phyloP scores from a whole-genome alignment of 2,797 vertebrate genomes.

The Columba guinea region DNA sequence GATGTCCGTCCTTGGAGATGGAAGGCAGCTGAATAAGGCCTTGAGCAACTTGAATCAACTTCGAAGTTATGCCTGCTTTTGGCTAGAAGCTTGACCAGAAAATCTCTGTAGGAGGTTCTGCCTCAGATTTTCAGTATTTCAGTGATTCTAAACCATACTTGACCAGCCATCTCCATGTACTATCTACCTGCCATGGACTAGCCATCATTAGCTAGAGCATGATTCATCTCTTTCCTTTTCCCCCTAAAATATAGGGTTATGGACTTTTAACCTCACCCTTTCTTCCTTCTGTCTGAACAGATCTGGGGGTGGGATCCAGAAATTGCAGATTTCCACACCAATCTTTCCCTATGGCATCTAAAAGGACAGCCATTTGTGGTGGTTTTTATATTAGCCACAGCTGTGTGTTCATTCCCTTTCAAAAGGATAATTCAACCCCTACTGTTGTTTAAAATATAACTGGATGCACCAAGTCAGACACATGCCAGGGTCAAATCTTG shows the following conservation, averaged over 20 bases:
- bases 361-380: neutral
- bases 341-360: neutral
- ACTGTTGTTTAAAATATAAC: conserved; percentile 60
- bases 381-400: conserved; percentile 39
- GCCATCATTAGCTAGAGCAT: neutral
- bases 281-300: neutral
- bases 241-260: accelerated
- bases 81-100: neutral
- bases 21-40: neutral
- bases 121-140: neutral
- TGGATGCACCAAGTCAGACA: conserved; percentile 25
- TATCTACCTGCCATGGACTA: neutral
- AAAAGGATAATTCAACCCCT: neutral
- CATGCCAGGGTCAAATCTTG: neutral
- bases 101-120: neutral
- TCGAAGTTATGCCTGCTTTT: neutral
- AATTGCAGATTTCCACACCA: neutral
- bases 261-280: neutral
- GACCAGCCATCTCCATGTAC: neutral
- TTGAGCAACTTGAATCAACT: neutral
- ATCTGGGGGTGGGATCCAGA: neutral
- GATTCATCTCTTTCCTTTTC: neutral
- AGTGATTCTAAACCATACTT: neutral
- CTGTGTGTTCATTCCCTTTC: neutral
- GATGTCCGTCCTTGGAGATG: neutral